Base-by-base conservation (phyloP, 2,797 vertebrate genomes). In the Serranus cabrilla region DNA sequence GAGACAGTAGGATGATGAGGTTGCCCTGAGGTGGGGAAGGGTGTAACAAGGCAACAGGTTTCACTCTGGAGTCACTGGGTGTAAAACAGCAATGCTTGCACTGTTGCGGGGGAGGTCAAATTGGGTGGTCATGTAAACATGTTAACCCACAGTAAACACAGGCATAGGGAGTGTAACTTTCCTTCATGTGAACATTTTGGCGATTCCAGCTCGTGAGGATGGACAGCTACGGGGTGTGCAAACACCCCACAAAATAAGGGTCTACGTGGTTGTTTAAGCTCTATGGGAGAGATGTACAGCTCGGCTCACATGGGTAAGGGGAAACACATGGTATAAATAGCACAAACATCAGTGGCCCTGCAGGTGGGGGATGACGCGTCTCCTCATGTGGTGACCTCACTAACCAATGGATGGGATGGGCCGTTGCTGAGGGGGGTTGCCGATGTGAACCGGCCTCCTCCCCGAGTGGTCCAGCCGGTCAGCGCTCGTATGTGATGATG, bases 331-430 rank as follows among this genome's bases (percentile, higher is more conserved):
- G 86, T 81, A 76, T 84, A 85, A 89, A 83, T 71, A 89, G 87
- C 84, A 94, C 89, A 89, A 91, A 93, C 89, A 92, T 90, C 88
- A 88, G 87, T 83, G 84, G 88, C 82, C 84, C 90, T 89, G 87
- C 79, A 73, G 71, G 80, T 80, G 84, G 82, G 82, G 66, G 86
- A 80, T 69, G 73, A 66, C 61, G 66, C 72, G 65, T 84, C 81
- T 90, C 90, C 87, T 90, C 83, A 77, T 82, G 71, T 87, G 78
- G 82, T 89, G 90, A 94, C 90, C 91, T 88, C 95, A 99, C 98
- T 99, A 92, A 99, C 98, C 98, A 86, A 97, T 97, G 90, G 97
- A 95, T 69, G 97, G 97, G 86, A 97, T 97, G 82, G 96, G 95
- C 55, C 96, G 90, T 85, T 97, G 95, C 65, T 94, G 97, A 49